Base-by-base conservation (phyloP, 1,140 invertebrate genomes). In the Schlechtendalia chinensis region DNA sequence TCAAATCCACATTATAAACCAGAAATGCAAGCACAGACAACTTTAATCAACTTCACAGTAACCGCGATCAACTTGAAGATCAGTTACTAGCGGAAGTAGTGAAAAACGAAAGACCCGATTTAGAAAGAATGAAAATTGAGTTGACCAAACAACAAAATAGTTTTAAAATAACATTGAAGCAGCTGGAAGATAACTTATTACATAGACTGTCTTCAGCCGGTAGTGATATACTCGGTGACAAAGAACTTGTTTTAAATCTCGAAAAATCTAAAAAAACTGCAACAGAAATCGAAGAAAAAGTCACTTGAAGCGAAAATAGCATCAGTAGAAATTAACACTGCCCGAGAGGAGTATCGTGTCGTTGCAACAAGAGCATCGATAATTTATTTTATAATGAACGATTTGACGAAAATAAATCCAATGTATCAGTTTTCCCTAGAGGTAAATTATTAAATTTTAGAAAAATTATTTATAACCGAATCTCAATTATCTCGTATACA, bases 391-490 rank as follows among this genome's bases (percentile, higher is more conserved):
- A 95, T 98, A 75, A 87, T 98, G 59, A 97, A 96, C 84, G 96
- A 98, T 83, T 86, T 98, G 39, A 90, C 91, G 86, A 96, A 96
- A 86, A 97, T 98, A 81, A 96, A 98, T 86, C 94, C 93, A 71
- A 95, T 98, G 83, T 98, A 98, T 86, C 95, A 98, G 84, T 98
- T 98, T 87, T 98, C 96, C 0, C 85, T 98, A 45, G 97, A 98
- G 87, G 89, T 90, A 84, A 84, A 67, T 27, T 47, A 27, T 63
- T 80, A 71, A 79, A 45, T 29, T 22, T 39, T 27, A 47, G 14
- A 59, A 24, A 63, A 3, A 10, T 4, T 24, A 47, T 39, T 4
- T 8, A 39, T 8, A 39, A 71, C 54, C 14, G 3, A 16, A 16
- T 39, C 3, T 45, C 12, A 47, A 10, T 22, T 1, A 11, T 22